Percentiles rank a stretch among this genome's conserved stretches.
These are phyloP conservation scores for Turnix velox DNA, from an alignment of 2,113 vertebrate species.

Conservation along the genomic window DNA sequence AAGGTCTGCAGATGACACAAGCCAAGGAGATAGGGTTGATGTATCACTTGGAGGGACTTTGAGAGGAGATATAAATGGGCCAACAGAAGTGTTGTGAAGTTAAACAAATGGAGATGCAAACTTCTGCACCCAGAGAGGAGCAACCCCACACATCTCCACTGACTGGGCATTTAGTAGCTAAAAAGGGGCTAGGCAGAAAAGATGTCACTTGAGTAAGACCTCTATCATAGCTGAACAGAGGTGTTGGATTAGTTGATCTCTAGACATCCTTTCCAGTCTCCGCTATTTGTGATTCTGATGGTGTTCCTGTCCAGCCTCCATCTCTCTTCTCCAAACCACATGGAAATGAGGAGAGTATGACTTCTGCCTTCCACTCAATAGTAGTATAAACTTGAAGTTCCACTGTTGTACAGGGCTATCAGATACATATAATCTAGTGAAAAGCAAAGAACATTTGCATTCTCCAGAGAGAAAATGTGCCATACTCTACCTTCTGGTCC, in stretches of 20 bases:
- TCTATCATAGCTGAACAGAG: neutral
- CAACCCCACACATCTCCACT: neutral
- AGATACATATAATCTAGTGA: rapidly evolving
- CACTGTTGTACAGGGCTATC: neutral
- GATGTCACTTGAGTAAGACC: neutral
- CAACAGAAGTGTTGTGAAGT: neutral
- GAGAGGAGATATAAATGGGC: neutral
- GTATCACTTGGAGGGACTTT: neutral
- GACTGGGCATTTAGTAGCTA: neutral
- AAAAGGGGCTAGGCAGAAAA: neutral
- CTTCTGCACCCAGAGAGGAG: neutral
- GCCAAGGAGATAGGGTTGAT: neutral
- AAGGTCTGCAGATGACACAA: neutral
- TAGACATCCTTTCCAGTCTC: neutral
- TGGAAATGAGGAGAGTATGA: neutral
- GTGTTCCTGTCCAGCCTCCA: neutral
- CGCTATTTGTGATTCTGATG: neutral
- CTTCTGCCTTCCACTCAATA: neutral
- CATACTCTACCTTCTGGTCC: neutral
- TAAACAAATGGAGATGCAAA: neutral
- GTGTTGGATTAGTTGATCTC: neutral
- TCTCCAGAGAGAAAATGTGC: neutral
- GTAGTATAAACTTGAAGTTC: neutral
- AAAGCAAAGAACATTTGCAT: neutral
- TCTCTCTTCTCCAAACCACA: neutral